phyloP scores from a whole-genome alignment of 2,113 vertebrate genomes.

The Entomyzon cyanotis region DNA sequence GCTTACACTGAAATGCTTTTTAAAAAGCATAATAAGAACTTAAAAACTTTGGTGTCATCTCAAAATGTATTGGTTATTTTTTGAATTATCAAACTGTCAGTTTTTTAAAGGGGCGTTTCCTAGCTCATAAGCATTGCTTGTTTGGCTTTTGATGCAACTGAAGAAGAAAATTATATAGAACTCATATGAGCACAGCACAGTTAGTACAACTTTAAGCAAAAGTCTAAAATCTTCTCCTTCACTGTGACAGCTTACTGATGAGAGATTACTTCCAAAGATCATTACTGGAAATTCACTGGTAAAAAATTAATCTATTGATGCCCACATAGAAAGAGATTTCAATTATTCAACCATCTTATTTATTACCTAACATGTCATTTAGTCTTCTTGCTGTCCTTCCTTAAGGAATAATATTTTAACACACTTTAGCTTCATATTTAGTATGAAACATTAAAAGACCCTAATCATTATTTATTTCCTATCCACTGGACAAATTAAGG shows the following conservation, averaged over 20 bases:
- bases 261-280: conserved; percentile 61
- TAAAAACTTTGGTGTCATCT: neutral
- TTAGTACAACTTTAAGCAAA: neutral
- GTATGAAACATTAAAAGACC: neutral
- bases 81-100: neutral
- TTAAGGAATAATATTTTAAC: conserved; percentile 62
- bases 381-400: conserved; percentile 36
- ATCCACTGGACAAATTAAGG: conserved; percentile 20
- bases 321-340: conserved; percentile 54
- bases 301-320: conserved; percentile 68
- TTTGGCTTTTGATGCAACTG: neutral
- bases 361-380: conserved; percentile 62
- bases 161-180: neutral
- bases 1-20: neutral
- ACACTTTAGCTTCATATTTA: conserved; percentile 23
- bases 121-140: neutral
- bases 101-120: neutral
- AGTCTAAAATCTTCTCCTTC: neutral
- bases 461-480: neutral
- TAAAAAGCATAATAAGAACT: neutral
- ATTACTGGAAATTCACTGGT: conserved; percentile 66
- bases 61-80: neutral
- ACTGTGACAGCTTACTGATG: conserved; percentile 45
- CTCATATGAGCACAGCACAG: neutral
- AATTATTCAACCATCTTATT: conserved; percentile 75